Conservation (phyloP, 1,140 invertebrate genomes). For the Bradynema listronoti region DNA sequence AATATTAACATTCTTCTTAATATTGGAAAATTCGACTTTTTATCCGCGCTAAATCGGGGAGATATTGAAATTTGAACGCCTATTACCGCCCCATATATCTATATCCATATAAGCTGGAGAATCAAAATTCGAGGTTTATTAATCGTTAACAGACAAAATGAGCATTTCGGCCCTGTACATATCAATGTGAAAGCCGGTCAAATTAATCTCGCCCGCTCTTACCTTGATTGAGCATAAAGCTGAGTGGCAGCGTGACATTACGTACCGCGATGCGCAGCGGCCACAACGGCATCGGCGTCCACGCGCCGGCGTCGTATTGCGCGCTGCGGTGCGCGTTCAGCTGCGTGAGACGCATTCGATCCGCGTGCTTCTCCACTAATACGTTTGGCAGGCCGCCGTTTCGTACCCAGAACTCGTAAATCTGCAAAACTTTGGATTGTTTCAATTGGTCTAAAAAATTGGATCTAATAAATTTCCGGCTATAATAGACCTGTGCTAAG, state of each 20-base stretch:
- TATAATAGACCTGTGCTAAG: constrained; percentile 39
- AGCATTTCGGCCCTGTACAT: too few species aligned
- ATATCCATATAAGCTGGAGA: too few species aligned
- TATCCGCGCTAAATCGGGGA: too few species aligned
- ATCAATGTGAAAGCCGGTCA: too few species aligned
- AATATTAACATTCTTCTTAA: too few species aligned
- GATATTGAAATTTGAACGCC: too few species aligned
- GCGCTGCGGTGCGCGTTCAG: constrained; percentile 22
- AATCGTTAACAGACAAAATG: too few species aligned
- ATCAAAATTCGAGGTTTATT: too few species aligned
- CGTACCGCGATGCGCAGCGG: constrained; percentile 36
- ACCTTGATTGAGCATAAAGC: constrained; percentile 41
- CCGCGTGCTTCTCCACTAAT: constrained; percentile 25
- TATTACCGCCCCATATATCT: too few species aligned
- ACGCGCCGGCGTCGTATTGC: constrained; percentile 10
- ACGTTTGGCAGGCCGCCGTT: constrained; percentile 39
- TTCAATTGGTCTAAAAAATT: neutral
- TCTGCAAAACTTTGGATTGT: constrained; percentile 6
- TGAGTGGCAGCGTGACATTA: constrained; percentile 32
- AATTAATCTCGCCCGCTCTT: too few species aligned
- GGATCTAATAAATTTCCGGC: too few species aligned
- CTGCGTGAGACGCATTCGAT: constrained; percentile 31
- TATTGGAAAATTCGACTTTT: too few species aligned
- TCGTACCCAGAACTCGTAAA: constrained; percentile 43
- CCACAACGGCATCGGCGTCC: constrained; percentile 31